Percentiles rank a stretch among this genome's conserved stretches.
Conservation (phyloP, 2,797 vertebrate genomes). For the Arctocebus calabarensis region DNA sequence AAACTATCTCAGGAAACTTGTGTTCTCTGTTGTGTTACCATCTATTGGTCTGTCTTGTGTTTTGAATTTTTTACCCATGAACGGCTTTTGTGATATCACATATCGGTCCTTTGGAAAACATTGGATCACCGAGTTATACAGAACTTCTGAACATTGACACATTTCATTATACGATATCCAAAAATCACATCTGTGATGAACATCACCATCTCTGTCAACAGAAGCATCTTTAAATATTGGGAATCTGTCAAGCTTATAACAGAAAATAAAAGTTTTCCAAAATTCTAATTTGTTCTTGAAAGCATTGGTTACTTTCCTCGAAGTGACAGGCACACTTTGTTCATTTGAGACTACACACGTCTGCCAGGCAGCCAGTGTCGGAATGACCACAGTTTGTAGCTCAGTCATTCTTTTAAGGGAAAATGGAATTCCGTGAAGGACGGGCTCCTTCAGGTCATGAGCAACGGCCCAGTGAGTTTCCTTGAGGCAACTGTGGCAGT, state of each 20-base stretch:
- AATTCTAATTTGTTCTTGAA: slow-evolving; percentile 22
- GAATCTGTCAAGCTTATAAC: background rate
- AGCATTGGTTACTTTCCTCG: background rate
- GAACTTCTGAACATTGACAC: background rate
- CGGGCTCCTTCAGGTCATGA: background rate
- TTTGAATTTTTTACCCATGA: background rate
- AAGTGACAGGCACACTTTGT: background rate
- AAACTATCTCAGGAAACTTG: background rate
- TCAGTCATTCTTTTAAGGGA: background rate
- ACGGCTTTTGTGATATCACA: background rate
- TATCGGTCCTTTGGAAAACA: slow-evolving; percentile 33
- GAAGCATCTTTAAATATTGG: background rate
- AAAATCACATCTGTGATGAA: background rate
- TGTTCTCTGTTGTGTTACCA: background rate
- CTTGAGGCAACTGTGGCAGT: fast-evolving
- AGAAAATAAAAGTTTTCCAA: background rate
- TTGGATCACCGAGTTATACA: background rate
- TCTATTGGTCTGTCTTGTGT: background rate
- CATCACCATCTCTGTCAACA: background rate
- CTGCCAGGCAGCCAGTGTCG: background rate
- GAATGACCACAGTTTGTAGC: background rate
- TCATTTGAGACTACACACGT: slow-evolving; percentile 15
- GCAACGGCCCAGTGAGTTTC: fast-evolving
- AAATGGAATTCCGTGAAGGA: background rate
- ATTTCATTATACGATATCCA: background rate